Percentiles rank a stretch among this genome's conserved stretches.
Evolutionary conservation across 1,140 invertebrate species (phyloP).

Genomic region (Drosophila insularis): DNA sequence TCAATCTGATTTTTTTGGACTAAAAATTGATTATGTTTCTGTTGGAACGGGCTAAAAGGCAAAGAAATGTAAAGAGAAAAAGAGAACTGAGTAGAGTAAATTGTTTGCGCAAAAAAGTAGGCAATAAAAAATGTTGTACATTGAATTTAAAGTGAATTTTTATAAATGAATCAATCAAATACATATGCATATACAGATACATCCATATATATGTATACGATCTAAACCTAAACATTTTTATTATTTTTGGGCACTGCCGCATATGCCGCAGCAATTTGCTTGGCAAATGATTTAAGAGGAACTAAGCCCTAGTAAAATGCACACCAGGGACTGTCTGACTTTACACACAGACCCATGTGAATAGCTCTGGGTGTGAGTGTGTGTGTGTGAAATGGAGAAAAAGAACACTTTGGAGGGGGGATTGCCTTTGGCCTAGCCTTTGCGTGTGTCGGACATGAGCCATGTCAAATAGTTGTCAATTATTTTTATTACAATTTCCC

Average conservation of each 20-base stretch:
- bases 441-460: slow-evolving; percentile 74
- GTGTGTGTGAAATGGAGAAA: too few relatives aligned
- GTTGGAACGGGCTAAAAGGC: neutral
- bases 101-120: slow-evolving; percentile 10
- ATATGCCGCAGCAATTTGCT: slow-evolving; percentile 6
- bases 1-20: slow-evolving; percentile 46
- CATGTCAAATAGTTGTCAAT: slow-evolving; percentile 81
- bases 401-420: too few relatives aligned
- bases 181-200: neutral
- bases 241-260: neutral
- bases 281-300: slow-evolving; percentile 43
- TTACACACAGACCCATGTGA: neutral
- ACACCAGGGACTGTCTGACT: slow-evolving; percentile 56
- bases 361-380: too few relatives aligned
- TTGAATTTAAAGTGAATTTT: neutral
- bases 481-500: slow-evolving; percentile 79
- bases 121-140: neutral
- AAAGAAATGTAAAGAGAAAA: neutral
- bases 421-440: slow-evolving; percentile 56
- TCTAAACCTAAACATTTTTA: neutral
- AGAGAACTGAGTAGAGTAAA: neutral
- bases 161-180: slow-evolving; percentile 7
- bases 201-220: neutral
- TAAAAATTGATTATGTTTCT: slow-evolving; percentile 58
- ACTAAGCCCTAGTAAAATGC: slow-evolving; percentile 57